Evolutionary conservation across 2,113 vertebrate species (phyloP).

Genomic region (Nycticryphes semicollaris): DNA sequence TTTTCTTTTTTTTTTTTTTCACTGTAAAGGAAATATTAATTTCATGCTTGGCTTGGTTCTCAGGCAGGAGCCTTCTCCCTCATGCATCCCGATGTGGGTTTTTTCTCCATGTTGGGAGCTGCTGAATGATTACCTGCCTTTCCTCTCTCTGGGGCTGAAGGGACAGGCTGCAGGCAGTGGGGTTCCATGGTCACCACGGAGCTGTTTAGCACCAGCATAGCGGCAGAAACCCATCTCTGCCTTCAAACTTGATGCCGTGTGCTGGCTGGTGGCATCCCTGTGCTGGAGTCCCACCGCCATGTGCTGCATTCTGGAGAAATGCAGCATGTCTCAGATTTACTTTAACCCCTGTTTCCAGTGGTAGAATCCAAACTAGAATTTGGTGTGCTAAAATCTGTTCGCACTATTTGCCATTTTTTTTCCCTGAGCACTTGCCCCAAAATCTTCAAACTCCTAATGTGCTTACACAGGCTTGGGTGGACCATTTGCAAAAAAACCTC

Average conservation of each 20-base stretch:
- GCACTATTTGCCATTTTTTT: not conserved
- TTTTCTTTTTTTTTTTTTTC: not conserved
- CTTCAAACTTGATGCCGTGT: not conserved
- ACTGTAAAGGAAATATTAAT: constrained; percentile 35
- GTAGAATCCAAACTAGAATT: not conserved
- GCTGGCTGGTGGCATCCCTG: rapidly evolving
- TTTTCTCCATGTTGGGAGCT: not conserved
- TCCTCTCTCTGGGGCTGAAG: not conserved
- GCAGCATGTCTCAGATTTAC: not conserved
- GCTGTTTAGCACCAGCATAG: not conserved
- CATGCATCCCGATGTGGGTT: not conserved
- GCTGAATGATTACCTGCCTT: not conserved
- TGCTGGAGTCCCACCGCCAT: rapidly evolving
- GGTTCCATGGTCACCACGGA: not conserved
- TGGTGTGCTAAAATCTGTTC: not conserved
- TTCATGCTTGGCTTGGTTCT: constrained; percentile 47
- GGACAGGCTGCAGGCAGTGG: not conserved
- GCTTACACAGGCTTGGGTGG: not conserved
- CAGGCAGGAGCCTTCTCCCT: not conserved
- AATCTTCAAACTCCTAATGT: not conserved
- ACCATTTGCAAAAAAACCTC: not conserved
- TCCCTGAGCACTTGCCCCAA: not conserved
- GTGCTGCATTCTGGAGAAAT: not conserved
- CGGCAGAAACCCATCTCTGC: not conserved
- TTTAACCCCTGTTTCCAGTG: not conserved